Conservation (phyloP, 2,797 vertebrate species). For the Coilia nasus region DNA sequence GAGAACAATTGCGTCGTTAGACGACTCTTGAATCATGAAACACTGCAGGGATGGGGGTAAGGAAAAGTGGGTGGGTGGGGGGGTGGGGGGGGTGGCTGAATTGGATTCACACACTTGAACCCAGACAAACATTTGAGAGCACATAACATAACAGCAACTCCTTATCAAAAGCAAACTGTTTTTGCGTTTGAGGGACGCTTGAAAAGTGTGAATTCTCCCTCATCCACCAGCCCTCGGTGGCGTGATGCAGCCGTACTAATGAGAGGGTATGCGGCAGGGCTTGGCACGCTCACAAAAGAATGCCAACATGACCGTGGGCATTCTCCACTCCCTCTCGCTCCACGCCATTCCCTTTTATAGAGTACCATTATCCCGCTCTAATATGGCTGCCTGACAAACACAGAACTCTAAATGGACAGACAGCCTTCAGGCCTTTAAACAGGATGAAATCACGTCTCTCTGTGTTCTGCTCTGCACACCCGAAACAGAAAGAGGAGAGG, state of each 20-base stretch:
- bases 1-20: no score
- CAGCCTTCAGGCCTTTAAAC: constrained; percentile 18
- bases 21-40: neutral
- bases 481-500: neutral
- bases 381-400: constrained; percentile 28
- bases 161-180: neutral
- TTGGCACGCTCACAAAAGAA: constrained; percentile 33
- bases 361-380: constrained; percentile 28
- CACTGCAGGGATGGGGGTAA: neutral
- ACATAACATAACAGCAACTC: neutral
- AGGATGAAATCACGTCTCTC: constrained; percentile 3
- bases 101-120: no score
- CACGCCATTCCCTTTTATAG: constrained; percentile 26
- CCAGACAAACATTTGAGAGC: no score
- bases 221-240: neutral
- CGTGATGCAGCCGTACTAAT: constrained; percentile 23
- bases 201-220: neutral
- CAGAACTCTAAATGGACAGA: neutral
- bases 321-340: neutral
- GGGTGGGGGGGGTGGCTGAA: no score
- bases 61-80: no score
- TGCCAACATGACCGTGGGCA: constrained; percentile 33
- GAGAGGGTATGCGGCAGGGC: constrained; percentile 32
- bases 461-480: neutral
- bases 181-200: constrained; percentile 7